phyloP scores from a whole-genome alignment of 2,888 invertebrate species.

The Dolichopus griseipennis region DNA sequence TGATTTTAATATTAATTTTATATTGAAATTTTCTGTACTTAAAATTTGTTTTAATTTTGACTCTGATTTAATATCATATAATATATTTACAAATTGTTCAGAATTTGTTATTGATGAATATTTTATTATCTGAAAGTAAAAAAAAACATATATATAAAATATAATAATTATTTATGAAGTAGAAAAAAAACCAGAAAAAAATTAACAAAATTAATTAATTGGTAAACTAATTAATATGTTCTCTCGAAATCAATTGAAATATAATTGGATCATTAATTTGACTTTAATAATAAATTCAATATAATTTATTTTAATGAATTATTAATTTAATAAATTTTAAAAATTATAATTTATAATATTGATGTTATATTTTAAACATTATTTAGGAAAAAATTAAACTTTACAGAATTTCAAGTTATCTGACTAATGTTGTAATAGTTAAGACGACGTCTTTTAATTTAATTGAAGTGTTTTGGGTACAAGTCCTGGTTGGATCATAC shows the following conservation, averaged over 20 bases:
- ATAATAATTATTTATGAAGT: background rate
- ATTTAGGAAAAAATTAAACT: no score
- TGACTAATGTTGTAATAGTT: no score
- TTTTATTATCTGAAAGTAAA: slow-evolving; percentile 35
- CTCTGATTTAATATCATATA: slow-evolving; percentile 41
- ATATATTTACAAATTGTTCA: slow-evolving; percentile 33
- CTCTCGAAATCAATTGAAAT: background rate
- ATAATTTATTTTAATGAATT: background rate
- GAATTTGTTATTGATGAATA: slow-evolving; percentile 34
- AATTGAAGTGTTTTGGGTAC: no score
- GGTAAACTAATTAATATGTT: background rate
- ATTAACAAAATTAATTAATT: no score
- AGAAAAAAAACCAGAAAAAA: no score
- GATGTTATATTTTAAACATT: no score
- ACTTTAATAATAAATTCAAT: background rate
- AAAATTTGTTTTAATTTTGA: slow-evolving; percentile 45
- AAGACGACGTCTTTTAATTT: no score
- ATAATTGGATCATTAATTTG: background rate
- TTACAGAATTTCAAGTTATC: no score
- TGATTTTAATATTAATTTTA: slow-evolving; percentile 44
- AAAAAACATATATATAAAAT: background rate
- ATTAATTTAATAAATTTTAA: no score
- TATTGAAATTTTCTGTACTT: slow-evolving; percentile 46
- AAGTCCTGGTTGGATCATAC: no score
- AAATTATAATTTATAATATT: no score